Base-by-base conservation (phyloP, 2,797 vertebrate genomes). In the Myioborus melanocephalus region DNA sequence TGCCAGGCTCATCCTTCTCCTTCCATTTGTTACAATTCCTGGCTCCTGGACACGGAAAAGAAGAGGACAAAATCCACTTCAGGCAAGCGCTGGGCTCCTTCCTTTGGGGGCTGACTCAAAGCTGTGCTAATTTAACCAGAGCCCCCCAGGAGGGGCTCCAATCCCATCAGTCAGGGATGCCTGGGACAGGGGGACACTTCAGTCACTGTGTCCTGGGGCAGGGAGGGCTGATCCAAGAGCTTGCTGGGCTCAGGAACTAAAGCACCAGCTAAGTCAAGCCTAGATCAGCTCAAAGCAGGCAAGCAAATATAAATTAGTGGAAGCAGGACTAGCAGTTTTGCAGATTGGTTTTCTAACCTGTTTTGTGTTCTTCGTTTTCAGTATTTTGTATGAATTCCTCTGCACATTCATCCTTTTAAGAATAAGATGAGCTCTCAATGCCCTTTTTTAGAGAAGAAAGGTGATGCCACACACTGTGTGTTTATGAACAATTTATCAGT, bases 401-500 rank as follows among this genome's bases (percentile, higher is more conserved):
- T 63, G 53, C 43, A 57, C 2, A 0, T 23, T 72, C 9, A 20
- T 4, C 17, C 56, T 49, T 81, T 60, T 18, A 82, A 46, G 55
- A 93, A 87, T 43, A 11, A 83, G 27, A 87, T 39, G 26, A 60
- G 44, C 13, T 44, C 66, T 70, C 35, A 9, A 20, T 55, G 69
- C 20, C 21, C 41, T 64, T 83, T 80, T 61, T 52, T 2, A 60
- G 5, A n/a, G 60, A 35, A 20, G 17, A 6, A 49, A 60, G 50
- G 52, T 50, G 39, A 82, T 53, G 23, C 26, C 53, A 50, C 88
- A 63, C 26, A 14, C 68, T n/a, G 37, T 57, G 64, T 53, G 44
- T 70, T 95, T 94, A 71, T 30, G 28, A 89, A 80, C 65, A 69
- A 65, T 78, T 95, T 60, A 83, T 69, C 92, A 71, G n/a, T 19